A percentile compares a stretch with the other conserved stretches of the same genome.
Evolutionary conservation across 2,888 invertebrate genomes (phyloP).

Genomic region (Cerastis leucographa): DNA sequence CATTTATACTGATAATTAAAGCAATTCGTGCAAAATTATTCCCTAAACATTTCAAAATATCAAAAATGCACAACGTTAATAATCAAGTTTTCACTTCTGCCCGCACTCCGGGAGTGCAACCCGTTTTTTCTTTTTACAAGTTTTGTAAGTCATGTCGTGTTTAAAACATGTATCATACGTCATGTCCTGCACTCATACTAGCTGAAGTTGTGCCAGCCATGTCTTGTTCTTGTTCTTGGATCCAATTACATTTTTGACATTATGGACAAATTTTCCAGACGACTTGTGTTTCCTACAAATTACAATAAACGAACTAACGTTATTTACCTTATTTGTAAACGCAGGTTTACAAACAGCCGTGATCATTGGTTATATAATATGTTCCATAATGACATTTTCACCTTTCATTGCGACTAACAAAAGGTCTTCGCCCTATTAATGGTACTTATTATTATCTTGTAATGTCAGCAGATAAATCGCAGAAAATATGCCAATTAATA

Average conservation of each 20-base stretch:
- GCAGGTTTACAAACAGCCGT: not conserved
- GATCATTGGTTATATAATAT: not conserved
- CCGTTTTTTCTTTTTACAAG: too few relatives aligned
- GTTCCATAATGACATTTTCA: slow-evolving; percentile 3
- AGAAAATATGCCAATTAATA: slow-evolving; percentile 37
- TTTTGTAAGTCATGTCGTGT: not conserved
- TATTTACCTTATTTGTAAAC: too few relatives aligned
- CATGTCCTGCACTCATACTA: not conserved
- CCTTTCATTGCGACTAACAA: slow-evolving; percentile 12
- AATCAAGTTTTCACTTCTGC: too few relatives aligned
- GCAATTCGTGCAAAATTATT: too few relatives aligned
- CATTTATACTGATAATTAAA: too few relatives aligned
- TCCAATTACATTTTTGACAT: not conserved
- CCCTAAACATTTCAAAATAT: too few relatives aligned
- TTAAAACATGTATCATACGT: not conserved
- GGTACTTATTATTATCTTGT: slow-evolving; percentile 26
- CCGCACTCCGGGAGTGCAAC: too few relatives aligned
- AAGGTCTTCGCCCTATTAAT: slow-evolving; percentile 32
- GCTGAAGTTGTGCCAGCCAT: not conserved
- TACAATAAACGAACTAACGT: too few relatives aligned
- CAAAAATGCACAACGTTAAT: too few relatives aligned
- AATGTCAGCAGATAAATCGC: slow-evolving; percentile 33
- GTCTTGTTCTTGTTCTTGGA: not conserved
- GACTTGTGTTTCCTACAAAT: not conserved
- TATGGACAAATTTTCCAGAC: not conserved